Evolutionary conservation across 2,888 invertebrate species (phyloP).

Genomic region (Adineta ricciae): DNA sequence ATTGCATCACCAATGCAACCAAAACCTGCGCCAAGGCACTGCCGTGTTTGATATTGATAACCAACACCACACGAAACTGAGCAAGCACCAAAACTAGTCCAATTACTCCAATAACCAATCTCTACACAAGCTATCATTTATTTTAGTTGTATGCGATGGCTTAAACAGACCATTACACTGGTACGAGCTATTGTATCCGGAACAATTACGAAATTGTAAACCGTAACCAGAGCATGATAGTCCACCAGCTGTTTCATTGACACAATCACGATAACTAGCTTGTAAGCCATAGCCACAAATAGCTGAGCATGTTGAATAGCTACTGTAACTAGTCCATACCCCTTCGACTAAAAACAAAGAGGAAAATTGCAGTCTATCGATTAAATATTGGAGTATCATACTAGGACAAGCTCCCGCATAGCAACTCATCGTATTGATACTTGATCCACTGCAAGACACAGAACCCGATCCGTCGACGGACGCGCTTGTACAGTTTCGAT

Average conservation of each 20-base stretch:
- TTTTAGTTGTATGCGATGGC: too few species aligned
- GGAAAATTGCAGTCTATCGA: background rate
- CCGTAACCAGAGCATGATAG: background rate
- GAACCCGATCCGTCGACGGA: background rate
- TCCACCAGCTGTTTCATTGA: background rate
- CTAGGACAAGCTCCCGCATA: background rate
- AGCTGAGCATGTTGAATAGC: background rate
- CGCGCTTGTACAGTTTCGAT: background rate
- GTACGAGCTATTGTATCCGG: background rate
- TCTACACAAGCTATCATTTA: background rate
- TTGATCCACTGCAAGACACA: background rate
- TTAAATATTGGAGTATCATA: background rate
- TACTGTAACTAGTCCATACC: background rate
- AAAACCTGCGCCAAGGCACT: background rate
- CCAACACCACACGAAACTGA: background rate
- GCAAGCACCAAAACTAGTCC: background rate
- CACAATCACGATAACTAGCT: background rate
- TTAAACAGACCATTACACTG: background rate
- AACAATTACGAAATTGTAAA: background rate
- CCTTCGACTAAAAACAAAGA: background rate
- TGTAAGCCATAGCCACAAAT: background rate
- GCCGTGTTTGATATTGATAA: background rate
- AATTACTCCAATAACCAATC: conserved; percentile 14
- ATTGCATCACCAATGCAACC: conserved; percentile 14
- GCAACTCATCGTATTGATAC: background rate